Base-by-base conservation (phyloP, 1,140 invertebrate genomes). In the Halesus radiatus region DNA sequence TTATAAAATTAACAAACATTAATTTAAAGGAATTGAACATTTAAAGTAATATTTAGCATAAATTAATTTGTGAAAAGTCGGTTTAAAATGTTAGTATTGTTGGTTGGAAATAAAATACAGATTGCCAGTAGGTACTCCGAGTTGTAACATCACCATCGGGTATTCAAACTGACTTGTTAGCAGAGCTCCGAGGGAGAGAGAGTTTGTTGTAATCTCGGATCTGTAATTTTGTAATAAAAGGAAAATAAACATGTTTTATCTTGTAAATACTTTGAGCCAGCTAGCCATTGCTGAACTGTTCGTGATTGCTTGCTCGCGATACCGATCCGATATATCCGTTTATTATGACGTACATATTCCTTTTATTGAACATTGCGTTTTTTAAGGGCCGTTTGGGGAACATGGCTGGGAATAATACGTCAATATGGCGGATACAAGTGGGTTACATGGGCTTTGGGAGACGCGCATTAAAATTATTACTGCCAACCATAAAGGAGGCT, bases 341-440 rank as follows among this genome's bases (percentile, higher is more conserved):
- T 82, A 82, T 82, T 82, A 82, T 82, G 81, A 82, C 78, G 81
- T 80, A 50, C 76, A 60, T 76, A 79, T 81, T 73, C 73, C 79
- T 82, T 82, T 82, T 82, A 82, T 82, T 82, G 81, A 75, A 82
- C 81, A 82, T 82, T 82, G 81, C 77, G 68, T 79, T 80, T 76
- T 82, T 81, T 81, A 76, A 78, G 62, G 76, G 77, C 72, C 77
- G 50, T 76, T 70, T 58, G 45, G 62, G 74, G 70, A 78, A 78
- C 53, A 18, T 68, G 50, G 5, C 32, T 22, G 37, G 37, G 60
- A 75, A 75, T 37, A 75, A 58, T 58, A 75, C 23, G 56, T 75
- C 52, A 56, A 58, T 75, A 58, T 10, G 73, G 52, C 73, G 53
- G 6, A 10, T 50, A 50, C 58, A 60, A 60, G 58, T n/a, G 54